Conservation (phyloP, 2,113 vertebrate genomes). For the Phaethon lepturus region DNA sequence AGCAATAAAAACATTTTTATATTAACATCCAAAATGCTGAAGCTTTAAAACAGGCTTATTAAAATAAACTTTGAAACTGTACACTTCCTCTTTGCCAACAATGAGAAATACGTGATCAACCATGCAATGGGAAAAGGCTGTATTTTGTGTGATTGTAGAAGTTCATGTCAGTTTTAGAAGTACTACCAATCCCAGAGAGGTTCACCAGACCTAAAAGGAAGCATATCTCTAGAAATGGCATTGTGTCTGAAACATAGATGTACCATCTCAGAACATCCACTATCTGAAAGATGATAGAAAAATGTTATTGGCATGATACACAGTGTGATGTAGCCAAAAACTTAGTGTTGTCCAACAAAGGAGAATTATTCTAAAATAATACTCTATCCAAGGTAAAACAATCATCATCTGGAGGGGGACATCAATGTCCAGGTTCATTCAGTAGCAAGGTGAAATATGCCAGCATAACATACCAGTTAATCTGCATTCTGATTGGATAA, state of each 20-base stretch:
- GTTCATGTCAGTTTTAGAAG: background rate
- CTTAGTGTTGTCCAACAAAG: background rate
- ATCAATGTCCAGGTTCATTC: background rate
- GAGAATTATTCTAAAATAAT: background rate
- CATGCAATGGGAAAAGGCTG: background rate
- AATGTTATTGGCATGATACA: background rate
- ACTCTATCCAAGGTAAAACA: background rate
- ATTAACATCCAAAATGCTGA: background rate
- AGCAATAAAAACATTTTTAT: background rate
- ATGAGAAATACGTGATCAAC: background rate
- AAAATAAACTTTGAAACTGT: background rate
- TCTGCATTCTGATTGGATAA: background rate
- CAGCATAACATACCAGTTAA: background rate
- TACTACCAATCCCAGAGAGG: background rate
- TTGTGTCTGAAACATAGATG: background rate
- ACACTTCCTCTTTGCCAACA: background rate
- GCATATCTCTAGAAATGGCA: background rate
- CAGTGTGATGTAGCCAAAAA: background rate
- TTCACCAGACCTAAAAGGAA: background rate
- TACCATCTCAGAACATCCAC: background rate
- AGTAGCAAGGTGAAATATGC: background rate
- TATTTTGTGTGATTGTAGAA: background rate
- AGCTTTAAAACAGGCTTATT: background rate
- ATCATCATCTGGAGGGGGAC: background rate
- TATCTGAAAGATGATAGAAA: background rate